phyloP scores from a whole-genome alignment of 2,797 vertebrate species.

The Protonibea diacanthus region DNA sequence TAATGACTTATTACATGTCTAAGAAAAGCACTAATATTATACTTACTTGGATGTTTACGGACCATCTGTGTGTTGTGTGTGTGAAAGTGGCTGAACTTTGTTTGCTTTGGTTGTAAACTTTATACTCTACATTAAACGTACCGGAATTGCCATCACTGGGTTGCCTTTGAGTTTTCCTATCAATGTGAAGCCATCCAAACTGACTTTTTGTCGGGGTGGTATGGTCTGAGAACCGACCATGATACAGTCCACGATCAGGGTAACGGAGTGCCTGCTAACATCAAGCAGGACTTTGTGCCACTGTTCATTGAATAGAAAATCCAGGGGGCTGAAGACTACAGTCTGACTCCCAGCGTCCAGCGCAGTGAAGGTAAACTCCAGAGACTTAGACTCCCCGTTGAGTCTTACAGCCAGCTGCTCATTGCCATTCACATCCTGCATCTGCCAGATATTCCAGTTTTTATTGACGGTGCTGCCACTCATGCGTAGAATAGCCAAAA shows the following conservation, averaged over 20 bases:
- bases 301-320: constrained; percentile 89
- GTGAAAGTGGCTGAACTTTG: background rate
- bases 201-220: constrained; percentile 83
- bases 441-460: constrained; percentile 93
- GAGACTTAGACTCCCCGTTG: constrained; percentile 86
- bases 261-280: constrained; percentile 82
- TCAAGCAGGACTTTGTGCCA: constrained; percentile 91
- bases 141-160: constrained; percentile 87
- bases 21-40: no score
- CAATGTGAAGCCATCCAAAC: constrained; percentile 87
- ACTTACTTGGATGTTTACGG: background rate
- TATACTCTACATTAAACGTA: constrained; percentile 75
- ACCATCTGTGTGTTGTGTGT: background rate
- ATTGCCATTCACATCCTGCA: constrained; percentile 87
- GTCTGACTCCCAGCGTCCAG: constrained; percentile 81
- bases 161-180: constrained; percentile 90
- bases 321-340: constrained; percentile 82
- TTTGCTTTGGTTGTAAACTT: background rate
- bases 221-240: constrained; percentile 84
- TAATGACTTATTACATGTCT: background rate
- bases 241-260: constrained; percentile 89
- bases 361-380: constrained; percentile 89
- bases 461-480: constrained; percentile 85
- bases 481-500: constrained; percentile 91
- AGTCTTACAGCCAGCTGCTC: constrained; percentile 90